Conservation (phyloP, 2,113 vertebrate genomes). For the Cariama cristata region DNA sequence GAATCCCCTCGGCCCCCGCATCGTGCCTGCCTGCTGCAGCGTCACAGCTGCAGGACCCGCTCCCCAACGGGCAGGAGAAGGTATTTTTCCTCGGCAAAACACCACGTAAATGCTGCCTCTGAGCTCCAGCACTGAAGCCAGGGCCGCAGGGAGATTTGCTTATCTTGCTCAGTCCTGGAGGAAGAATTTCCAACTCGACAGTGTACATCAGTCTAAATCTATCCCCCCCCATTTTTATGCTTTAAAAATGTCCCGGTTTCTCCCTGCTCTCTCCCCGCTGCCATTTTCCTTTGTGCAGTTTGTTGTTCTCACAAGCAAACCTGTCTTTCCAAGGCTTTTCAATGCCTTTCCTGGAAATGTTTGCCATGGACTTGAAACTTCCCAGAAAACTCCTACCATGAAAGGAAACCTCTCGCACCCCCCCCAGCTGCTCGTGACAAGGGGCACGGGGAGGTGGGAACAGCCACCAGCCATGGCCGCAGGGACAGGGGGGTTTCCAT, state of each 20-base stretch:
- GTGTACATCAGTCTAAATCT: not conserved
- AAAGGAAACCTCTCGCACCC: not conserved
- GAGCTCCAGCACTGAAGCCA: not conserved
- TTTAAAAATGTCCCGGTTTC: not conserved
- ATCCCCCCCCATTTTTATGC: not conserved
- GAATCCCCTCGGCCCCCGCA: not conserved
- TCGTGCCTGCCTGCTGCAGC: not conserved
- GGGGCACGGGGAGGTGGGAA: not conserved
- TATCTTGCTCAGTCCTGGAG: not conserved
- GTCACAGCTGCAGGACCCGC: not conserved
- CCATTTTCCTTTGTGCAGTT: not conserved
- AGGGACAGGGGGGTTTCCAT: rapidly evolving
- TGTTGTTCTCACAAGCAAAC: not conserved
- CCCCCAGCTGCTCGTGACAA: not conserved
- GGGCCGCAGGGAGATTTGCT: not conserved
- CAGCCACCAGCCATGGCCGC: rapidly evolving
- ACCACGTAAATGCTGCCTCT: not conserved
- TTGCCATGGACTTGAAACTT: not conserved
- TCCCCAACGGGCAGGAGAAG: not conserved
- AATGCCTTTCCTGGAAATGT: conserved; percentile 38
- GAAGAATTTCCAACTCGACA: not conserved
- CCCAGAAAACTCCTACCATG: not conserved
- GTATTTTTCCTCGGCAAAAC: not conserved
- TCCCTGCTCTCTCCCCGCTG: not conserved
- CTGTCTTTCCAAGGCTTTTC: not conserved